Evolutionary conservation across 2,888 invertebrate genomes (phyloP), one percentile per base, ranked within the genome.

Genomic region (Acanthopleura granulata): DNA sequence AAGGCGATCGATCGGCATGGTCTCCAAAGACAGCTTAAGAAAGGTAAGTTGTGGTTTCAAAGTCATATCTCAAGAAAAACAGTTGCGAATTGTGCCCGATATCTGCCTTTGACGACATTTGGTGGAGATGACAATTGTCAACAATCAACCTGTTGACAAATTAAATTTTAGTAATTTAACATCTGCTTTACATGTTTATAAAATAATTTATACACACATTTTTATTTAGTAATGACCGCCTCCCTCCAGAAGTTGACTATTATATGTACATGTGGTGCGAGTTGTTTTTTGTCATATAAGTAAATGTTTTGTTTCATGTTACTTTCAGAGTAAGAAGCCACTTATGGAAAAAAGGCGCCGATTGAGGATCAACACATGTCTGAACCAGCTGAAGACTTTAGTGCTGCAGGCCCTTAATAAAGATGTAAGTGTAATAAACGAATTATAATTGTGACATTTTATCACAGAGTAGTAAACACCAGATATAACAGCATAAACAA

Each of bases 291-390:
- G 18, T 51, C 51, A 51, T 15, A 51, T 18, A 12, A 57, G 18
- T 66, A 66, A 18, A 66, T 71, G 18, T 73, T 51, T 6, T 50
- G 25, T 40, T 49, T 71, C 1, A 6, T 22, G 18, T 70, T 61
- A 75, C 73, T 83, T 81, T 0, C 84, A 89, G 89, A 86, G 85
- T 69, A 89, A 89, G 77, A 89, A 89, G 72, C 88, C 88, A 1
- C 79, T 88, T 75, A 89, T 89, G 89, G 89, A 89, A 76, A 88
- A 87, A 79, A 80, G 87, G 61, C 74, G 89, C 62, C 75, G 89
- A 70, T 87, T 87, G 6, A 75, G 89, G 61, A 89, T 89, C 74
- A 89, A 89, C 79, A 86, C 83, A 57, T 88, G 89, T 76, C 81
- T 89, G 18, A 78, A 84, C 14, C 86, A 89, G 73, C 84, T 89